Evolutionary conservation across 2,888 invertebrate genomes (phyloP).

Genomic region (Oconnorella tubifera): DNA sequence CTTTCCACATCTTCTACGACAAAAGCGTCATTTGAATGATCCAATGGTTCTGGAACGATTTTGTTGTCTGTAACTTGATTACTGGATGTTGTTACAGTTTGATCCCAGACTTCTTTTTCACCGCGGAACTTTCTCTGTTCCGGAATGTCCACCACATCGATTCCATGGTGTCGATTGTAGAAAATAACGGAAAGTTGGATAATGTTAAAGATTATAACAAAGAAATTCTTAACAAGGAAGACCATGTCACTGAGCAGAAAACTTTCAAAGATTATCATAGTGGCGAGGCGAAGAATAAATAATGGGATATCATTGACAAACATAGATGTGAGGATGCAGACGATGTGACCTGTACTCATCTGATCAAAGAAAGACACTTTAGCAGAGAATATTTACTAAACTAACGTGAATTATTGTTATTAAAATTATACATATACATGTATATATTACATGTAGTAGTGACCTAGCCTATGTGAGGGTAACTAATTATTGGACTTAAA

Average conservation of each 20-base stretch:
- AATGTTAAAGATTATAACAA: constrained; percentile 26
- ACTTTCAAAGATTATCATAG: constrained; percentile 26
- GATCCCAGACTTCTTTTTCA: not conserved
- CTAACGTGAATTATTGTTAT: no score
- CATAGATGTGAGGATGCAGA: constrained; percentile 26
- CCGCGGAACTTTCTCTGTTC: constrained; percentile 3
- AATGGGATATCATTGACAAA: constrained; percentile 32
- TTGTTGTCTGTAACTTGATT: no score
- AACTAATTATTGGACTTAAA: no score
- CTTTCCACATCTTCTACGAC: no score
- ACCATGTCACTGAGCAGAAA: constrained; percentile 27
- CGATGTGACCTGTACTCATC: constrained; percentile 12
- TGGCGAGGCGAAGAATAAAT: constrained; percentile 27
- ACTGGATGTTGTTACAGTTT: no score
- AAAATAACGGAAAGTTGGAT: constrained; percentile 29
- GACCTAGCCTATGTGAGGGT: no score
- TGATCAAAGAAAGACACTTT: no score
- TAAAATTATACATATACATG: no score
- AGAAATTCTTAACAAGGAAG: constrained; percentile 32
- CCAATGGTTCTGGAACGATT: no score
- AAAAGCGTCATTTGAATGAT: no score
- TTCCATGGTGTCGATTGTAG: constrained; percentile 12
- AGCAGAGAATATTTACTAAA: no score
- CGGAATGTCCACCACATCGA: not conserved
- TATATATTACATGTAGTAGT: no score